Percentiles rank a stretch among this genome's conserved stretches.
phyloP scores from a whole-genome alignment of 2,888 invertebrate genomes.

The Melangyna quadrimaculata region DNA sequence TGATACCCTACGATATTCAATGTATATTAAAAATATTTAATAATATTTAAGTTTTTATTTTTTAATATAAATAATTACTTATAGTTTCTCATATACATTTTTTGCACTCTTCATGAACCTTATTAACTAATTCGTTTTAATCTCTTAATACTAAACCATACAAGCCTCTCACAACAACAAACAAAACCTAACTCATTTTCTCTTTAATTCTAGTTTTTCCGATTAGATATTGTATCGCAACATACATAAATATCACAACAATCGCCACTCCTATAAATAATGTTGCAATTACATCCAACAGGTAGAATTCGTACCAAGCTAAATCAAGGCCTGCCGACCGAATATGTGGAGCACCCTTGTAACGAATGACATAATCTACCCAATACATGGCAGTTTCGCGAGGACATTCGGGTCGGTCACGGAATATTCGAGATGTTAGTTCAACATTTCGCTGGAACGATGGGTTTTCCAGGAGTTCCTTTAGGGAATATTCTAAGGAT shows the following conservation, averaged over 20 bases:
- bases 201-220: constrained; percentile 19
- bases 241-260: neutral
- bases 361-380: constrained; percentile 81
- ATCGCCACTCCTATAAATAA: neutral
- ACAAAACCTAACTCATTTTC: constrained; percentile 13
- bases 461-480: constrained; percentile 79
- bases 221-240: constrained; percentile 6
- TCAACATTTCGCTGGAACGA: constrained; percentile 77
- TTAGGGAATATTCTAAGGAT: constrained; percentile 75
- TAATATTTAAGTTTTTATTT: no score
- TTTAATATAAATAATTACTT: neutral
- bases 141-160: constrained; percentile 2
- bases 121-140: constrained; percentile 1
- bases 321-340: constrained; percentile 76
- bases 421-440: constrained; percentile 78
- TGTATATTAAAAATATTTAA: no score
- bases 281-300: constrained; percentile 27
- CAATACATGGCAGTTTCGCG: constrained; percentile 81
- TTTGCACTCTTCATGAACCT: constrained; percentile 17
- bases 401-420: constrained; percentile 78
- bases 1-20: no score
- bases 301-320: constrained; percentile 26
- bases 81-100: neutral
- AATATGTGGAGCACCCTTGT: constrained; percentile 80
- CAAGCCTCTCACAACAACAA: constrained; percentile 10